Evolutionary conservation across 2,888 invertebrate genomes (phyloP), one percentile per base, ranked within the genome.

Genomic region (Stenichneumon culpator): DNA sequence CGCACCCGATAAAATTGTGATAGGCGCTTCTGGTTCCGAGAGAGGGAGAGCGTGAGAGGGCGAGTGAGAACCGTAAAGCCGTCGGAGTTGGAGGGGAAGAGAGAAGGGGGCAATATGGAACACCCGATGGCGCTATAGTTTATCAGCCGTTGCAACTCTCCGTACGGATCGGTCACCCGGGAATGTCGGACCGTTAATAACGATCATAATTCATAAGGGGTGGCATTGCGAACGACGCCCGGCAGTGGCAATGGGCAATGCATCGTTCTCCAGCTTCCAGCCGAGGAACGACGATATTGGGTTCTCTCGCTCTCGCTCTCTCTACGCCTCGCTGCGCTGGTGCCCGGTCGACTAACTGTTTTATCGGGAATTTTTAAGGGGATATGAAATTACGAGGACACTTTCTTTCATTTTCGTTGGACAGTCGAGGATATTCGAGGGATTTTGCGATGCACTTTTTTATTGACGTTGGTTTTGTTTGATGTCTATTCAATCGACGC

Each of bases 161-260:
- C 63, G 28, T 63, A 63, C 63, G 63, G 63, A 63, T 74, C 74
- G 74, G 74, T 44, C 60, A 74, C 47, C 39, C 28, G 74, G 63
- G 74, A 74, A 63, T 63, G 39, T n/a, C 25, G 25, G 63, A 63
- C 47, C 74, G 63, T 74, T 74, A 60, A 74, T 74, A 74, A 74
- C 63, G 74, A 25, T 39, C 57, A 74, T 74, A 74, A 74, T 74
- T 74, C 74, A 74, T 47, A 74, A 14, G 74, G 44, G 44, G 14
- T 47, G 44, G 25, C 44, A 47, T 63, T 74, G 74, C 57, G n/a
- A 74, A 47, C 28, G 44, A 72, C 16, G 74, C 60, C 44, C 44
- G 47, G 28, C 57, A 47, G 28, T 74, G 11, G 63, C 54, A 32
- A 72, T 52, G 52, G 54, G 28, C 50, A 32, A 70, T 70, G 69